Base-by-base conservation (phyloP, 2,888 invertebrate genomes). In the Mythimna ferrago region DNA sequence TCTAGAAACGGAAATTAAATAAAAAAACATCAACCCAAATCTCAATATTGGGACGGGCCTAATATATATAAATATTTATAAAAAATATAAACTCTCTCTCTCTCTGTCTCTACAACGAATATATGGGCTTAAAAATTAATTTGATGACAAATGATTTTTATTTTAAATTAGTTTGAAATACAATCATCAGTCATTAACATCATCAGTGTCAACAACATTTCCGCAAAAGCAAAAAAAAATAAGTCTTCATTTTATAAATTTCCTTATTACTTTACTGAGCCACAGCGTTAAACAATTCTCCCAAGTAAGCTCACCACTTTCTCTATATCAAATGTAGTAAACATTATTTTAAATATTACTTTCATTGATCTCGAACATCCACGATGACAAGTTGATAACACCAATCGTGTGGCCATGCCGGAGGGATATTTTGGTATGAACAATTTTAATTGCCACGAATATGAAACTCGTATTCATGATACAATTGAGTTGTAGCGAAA, bases 401-500 rank as follows among this genome's bases (percentile, higher is more conserved):
- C 83, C 64, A 60, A 65, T 72, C n/a, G 61, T 41, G 57, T 58
- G 41, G 21, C 32, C 9, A 2, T 35, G 56, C 83, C 79, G 9
- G 35, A 67, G 67, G 79, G 56, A n/a, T 66, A 71, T 78, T 82
- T 57, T 41, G 67, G 16, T 54, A 35, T 48, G 14, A 38, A 66
- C 58, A 78, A 60, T 66, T 78, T 82, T 78, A 72, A 78, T 82
- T 78, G 66, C 21, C 21, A 71, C 78, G 58, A 66, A 79, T 78
- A 78, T 67, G 64, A 53, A 78, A 66, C 56, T 60, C 32, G 19
- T 53, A 71, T 66, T 56, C 61, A 58, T 66, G 35, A 32, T 66
- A 35, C 26, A 64, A 82, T 65, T 73, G 66, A 78, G 57, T 56
- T 56, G 41, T 6, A 58, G n/a, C 21, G 19, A 66, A 75, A 63